Conservation (phyloP, 2,797 vertebrate species). For the Melanitta fusca region DNA sequence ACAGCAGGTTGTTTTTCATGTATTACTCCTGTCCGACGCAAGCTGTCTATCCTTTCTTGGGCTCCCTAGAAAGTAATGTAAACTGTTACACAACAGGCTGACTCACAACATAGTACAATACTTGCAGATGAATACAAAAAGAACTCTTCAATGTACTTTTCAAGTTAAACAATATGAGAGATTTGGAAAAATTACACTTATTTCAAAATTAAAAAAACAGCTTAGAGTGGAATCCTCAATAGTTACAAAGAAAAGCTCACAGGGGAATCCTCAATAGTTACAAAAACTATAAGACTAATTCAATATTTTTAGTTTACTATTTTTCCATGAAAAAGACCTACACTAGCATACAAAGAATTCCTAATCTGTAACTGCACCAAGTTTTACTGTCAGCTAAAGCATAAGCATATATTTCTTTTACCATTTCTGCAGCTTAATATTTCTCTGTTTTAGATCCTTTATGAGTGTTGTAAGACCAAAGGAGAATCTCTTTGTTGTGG, state of each 20-base stretch:
- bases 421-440: not conserved
- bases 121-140: not conserved
- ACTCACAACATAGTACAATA: not conserved
- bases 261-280: not conserved
- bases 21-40: slow-evolving; percentile 89
- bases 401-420: not conserved
- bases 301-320: not conserved
- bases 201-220: not conserved
- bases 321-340: not conserved
- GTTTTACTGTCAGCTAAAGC: not conserved
- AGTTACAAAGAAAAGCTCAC: not conserved
- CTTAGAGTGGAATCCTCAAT: no score
- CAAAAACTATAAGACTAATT: not conserved
- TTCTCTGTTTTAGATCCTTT: not conserved
- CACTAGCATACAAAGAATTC: not conserved
- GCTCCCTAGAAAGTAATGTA: slow-evolving; percentile 84
- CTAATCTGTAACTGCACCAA: not conserved
- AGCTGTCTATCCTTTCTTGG: slow-evolving; percentile 93
- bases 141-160: not conserved
- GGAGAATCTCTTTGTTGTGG: not conserved
- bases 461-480: not conserved
- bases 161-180: not conserved
- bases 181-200: not conserved
- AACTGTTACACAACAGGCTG: not conserved
- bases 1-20: slow-evolving; percentile 95